Conservation (phyloP, 2,113 vertebrate species). For the Bufo gargarizans region DNA sequence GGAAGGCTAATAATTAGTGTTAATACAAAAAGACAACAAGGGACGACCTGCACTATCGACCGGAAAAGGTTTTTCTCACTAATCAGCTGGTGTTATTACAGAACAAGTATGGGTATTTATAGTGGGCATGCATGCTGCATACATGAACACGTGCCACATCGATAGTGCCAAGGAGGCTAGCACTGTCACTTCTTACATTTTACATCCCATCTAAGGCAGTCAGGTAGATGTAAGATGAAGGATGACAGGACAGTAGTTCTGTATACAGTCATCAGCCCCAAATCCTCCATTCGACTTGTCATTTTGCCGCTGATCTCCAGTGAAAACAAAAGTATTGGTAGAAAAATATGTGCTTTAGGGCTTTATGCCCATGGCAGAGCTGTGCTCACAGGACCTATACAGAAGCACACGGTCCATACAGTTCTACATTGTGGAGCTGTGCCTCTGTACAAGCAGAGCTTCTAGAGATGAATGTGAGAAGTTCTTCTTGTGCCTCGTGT, state of each 20-base stretch:
- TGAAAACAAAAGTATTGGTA: neutral
- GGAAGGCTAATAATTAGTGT: conserved; percentile 41
- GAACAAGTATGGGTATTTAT: neutral
- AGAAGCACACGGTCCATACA: too few species aligned
- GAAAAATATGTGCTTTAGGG: too few species aligned
- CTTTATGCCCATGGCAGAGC: too few species aligned
- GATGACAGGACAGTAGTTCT: too few species aligned
- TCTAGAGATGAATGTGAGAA: too few species aligned
- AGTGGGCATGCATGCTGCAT: neutral
- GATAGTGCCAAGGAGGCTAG: neutral
- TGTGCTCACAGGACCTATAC: too few species aligned
- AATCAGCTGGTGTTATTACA: neutral
- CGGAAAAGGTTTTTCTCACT: neutral
- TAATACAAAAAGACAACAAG: conserved; percentile 23
- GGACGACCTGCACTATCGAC: conserved; percentile 8
- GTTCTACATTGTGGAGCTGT: too few species aligned
- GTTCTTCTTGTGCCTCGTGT: too few species aligned
- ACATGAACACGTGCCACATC: neutral
- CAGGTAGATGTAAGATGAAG: too few species aligned
- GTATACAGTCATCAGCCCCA: neutral
- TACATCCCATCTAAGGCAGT: neutral
- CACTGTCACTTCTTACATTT: neutral
- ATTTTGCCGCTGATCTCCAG: neutral
- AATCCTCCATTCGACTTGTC: neutral
- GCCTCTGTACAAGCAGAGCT: too few species aligned